phyloP scores from a whole-genome alignment of 2,888 invertebrate species.

The Cataglyphis albicans region DNA sequence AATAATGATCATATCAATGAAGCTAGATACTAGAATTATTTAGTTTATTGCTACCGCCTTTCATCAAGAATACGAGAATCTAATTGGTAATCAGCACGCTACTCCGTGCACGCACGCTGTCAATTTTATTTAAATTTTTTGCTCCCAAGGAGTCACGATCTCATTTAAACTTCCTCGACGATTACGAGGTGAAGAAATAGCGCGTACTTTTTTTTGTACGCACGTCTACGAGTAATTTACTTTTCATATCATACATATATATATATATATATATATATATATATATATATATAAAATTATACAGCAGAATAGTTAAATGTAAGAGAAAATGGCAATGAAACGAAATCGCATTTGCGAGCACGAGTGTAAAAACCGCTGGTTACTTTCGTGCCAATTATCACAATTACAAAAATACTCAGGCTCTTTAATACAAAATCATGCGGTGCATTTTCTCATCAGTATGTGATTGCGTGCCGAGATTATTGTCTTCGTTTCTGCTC shows the following conservation, averaged over 20 bases:
- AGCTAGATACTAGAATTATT: neutral
- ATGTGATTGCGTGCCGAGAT: slow-evolving; percentile 46
- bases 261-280: neutral
- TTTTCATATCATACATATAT: slow-evolving; percentile 45
- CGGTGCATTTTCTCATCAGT: slow-evolving; percentile 55
- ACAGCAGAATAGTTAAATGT: slow-evolving; percentile 24
- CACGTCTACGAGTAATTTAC: slow-evolving; percentile 62
- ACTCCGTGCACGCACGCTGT: neutral
- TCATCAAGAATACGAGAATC: slow-evolving; percentile 14
- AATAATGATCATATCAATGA: neutral
- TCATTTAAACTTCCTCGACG: slow-evolving; percentile 44
- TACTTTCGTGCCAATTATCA: slow-evolving; percentile 77
- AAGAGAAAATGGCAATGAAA: slow-evolving; percentile 34
- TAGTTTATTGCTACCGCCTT: neutral
- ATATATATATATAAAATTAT: neutral
- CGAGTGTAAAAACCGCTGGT: slow-evolving; percentile 51
- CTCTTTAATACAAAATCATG: slow-evolving; percentile 70
- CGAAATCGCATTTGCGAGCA: slow-evolving; percentile 9
- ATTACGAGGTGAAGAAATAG: slow-evolving; percentile 21
- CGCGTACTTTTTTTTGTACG: slow-evolving; percentile 8
- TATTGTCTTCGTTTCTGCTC: slow-evolving; percentile 48
- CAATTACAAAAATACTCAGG: slow-evolving; percentile 73
- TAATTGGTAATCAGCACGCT: slow-evolving; percentile 23
- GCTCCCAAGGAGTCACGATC: slow-evolving; percentile 31
- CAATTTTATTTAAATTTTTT: slow-evolving; percentile 32